Percentiles rank a stretch among this genome's conserved stretches.
These are phyloP conservation scores for Platycheirus rosarum DNA, from an alignment of 2,888 invertebrate genomes.

Conservation along the genomic window DNA sequence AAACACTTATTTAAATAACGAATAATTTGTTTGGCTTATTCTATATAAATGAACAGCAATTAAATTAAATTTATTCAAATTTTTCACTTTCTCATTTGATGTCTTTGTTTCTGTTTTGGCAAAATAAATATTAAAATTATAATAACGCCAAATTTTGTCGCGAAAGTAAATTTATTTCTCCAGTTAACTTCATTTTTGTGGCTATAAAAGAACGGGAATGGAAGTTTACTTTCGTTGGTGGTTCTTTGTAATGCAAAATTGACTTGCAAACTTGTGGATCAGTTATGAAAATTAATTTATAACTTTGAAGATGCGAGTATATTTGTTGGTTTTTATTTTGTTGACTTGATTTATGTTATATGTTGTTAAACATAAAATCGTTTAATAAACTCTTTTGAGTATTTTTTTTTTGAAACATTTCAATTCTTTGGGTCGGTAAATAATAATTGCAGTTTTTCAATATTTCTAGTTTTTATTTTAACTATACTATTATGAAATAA, in stretches of 20 bases:
- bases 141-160: background rate
- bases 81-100: slow-evolving; percentile 19
- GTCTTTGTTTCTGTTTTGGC: slow-evolving; percentile 7
- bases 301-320: background rate
- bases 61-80: slow-evolving; percentile 11
- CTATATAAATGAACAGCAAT: too few relatives aligned
- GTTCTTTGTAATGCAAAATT: slow-evolving; percentile 9
- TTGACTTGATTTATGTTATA: too few relatives aligned
- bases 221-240: slow-evolving; percentile 4
- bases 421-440: too few relatives aligned
- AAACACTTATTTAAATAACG: too few relatives aligned
- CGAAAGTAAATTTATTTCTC: slow-evolving; percentile 4
- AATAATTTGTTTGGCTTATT: too few relatives aligned
- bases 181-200: slow-evolving; percentile 1
- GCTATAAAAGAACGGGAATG: slow-evolving; percentile 1
- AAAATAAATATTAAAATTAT: background rate
- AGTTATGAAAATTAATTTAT: background rate
- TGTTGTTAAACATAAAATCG: too few relatives aligned
- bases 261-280: background rate
- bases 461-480: too few relatives aligned
- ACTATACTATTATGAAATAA: too few relatives aligned
- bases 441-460: too few relatives aligned
- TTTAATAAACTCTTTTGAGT: too few relatives aligned
- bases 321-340: background rate
- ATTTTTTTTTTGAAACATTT: too few relatives aligned